Conservation (phyloP, 2,797 vertebrate species). For the Adrianichthys oophorus region DNA sequence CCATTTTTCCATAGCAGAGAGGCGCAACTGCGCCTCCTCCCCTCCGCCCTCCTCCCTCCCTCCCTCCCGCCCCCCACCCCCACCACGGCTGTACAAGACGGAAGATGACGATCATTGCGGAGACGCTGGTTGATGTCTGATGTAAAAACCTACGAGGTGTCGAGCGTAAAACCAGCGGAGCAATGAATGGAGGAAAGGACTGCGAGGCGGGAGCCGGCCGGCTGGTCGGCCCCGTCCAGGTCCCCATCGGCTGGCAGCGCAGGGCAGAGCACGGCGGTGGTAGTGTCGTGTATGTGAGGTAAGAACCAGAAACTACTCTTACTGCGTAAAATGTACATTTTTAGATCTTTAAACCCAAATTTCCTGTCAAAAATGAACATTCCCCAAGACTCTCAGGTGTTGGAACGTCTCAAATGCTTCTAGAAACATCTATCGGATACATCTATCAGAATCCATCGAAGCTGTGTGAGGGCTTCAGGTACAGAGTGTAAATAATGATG, state of each 20-base stretch:
- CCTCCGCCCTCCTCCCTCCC: constrained; percentile 26
- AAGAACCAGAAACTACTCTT: constrained; percentile 9
- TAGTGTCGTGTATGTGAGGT: constrained; percentile 94
- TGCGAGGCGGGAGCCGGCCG: constrained; percentile 89
- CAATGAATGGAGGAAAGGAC: constrained; percentile 99
- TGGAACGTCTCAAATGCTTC: too few species aligned
- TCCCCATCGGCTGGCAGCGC: constrained; percentile 97
- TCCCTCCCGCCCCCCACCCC: constrained; percentile 29
- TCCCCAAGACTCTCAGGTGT: too few species aligned
- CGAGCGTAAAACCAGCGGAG: constrained; percentile 86
- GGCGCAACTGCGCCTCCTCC: constrained; percentile 17
- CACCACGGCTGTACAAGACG: constrained; percentile 79
- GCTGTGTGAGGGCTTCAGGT: too few species aligned
- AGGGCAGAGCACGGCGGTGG: constrained; percentile 85
- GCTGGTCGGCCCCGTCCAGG: constrained; percentile 87
- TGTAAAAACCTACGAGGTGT: constrained; percentile 85
- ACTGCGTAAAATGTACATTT: too few species aligned
- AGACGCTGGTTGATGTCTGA: constrained; percentile 89
- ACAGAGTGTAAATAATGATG: too few species aligned
- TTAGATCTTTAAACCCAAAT: too few species aligned
- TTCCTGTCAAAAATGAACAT: too few species aligned
- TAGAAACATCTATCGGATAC: too few species aligned
- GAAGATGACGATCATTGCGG: constrained; percentile 83
- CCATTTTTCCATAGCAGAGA: constrained; percentile 33
- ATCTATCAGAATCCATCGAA: too few species aligned